Conservation (phyloP, 2,888 invertebrate genomes). For the Papilio protenor region DNA sequence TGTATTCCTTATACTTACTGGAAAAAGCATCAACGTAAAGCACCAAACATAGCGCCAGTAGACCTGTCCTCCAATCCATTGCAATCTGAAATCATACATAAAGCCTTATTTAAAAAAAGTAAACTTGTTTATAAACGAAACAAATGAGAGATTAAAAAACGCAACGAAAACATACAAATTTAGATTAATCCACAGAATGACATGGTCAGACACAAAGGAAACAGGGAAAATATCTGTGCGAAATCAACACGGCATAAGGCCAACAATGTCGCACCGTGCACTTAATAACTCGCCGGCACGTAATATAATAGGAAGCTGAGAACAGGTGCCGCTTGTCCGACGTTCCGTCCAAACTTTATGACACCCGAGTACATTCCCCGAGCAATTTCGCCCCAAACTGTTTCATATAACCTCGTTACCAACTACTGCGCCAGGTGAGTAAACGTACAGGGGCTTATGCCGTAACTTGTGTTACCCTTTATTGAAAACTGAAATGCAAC, state of each 20-base stretch:
- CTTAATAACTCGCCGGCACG: conserved; percentile 66
- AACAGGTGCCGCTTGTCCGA: conserved; percentile 63
- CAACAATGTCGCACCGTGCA: conserved; percentile 45
- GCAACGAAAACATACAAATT: background rate
- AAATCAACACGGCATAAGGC: conserved; percentile 44
- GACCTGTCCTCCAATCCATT: conserved; percentile 76
- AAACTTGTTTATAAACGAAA: background rate
- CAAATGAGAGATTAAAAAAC: background rate
- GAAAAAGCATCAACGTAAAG: conserved; percentile 76
- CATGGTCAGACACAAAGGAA: background rate
- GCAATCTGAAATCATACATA: conserved; percentile 64
- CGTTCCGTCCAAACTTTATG: conserved; percentile 77
- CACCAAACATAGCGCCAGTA: conserved; percentile 65
- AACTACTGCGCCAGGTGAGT: conserved; percentile 70
- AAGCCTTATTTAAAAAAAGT: background rate
- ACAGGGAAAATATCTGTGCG: conserved; percentile 3
- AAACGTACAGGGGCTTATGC: conserved; percentile 73
- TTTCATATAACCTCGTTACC: conserved; percentile 79
- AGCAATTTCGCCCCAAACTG: conserved; percentile 77
- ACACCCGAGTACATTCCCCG: conserved; percentile 74
- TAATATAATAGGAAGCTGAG: conserved; percentile 68
- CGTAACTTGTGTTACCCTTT: conserved; percentile 72
- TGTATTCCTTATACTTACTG: conserved; percentile 63
- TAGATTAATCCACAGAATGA: background rate
- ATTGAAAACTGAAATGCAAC: conserved; percentile 68